Percentiles rank a stretch among this genome's conserved stretches.
Evolutionary conservation across 1,140 invertebrate species (phyloP).

Genomic region (Drosophila leontia): DNA sequence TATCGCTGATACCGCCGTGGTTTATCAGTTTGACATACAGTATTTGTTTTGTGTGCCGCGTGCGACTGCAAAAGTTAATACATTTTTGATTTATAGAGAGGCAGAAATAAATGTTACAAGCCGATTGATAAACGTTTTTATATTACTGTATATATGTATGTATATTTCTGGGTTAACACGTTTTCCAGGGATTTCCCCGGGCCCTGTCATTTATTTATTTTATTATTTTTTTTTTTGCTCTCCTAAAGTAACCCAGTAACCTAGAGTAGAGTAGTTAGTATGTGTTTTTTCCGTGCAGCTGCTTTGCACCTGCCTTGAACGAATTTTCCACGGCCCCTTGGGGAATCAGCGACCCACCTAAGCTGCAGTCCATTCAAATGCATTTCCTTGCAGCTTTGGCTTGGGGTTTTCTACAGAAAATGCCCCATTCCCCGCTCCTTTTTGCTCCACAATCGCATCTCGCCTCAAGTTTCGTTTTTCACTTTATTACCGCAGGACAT

Average conservation of each 20-base stretch:
- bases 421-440: neutral
- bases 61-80: slow-evolving; percentile 34
- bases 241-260: slow-evolving; percentile 31
- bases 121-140: slow-evolving; percentile 43
- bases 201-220: slow-evolving; percentile 4
- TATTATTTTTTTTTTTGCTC: neutral
- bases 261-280: neutral
- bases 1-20: neutral
- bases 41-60: slow-evolving; percentile 16
- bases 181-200: slow-evolving; percentile 20
- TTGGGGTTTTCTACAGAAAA: slow-evolving; percentile 16
- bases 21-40: slow-evolving; percentile 18
- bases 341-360: slow-evolving; percentile 5
- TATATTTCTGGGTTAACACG: slow-evolving; percentile 11
- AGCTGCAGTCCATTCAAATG: slow-evolving; percentile 45
- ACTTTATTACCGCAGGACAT: slow-evolving; percentile 54
- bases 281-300: slow-evolving; percentile 11
- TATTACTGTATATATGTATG: slow-evolving; percentile 11
- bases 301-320: slow-evolving; percentile 29
- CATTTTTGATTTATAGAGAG: slow-evolving; percentile 43
- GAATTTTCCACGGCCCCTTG: slow-evolving; percentile 18
- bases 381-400: slow-evolving; percentile 35
- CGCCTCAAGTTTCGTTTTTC: slow-evolving; percentile 37
- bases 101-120: slow-evolving; percentile 19
- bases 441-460: neutral